Evolutionary conservation across 2,113 vertebrate species (phyloP).

Genomic region (Notarius lentiginosus): DNA sequence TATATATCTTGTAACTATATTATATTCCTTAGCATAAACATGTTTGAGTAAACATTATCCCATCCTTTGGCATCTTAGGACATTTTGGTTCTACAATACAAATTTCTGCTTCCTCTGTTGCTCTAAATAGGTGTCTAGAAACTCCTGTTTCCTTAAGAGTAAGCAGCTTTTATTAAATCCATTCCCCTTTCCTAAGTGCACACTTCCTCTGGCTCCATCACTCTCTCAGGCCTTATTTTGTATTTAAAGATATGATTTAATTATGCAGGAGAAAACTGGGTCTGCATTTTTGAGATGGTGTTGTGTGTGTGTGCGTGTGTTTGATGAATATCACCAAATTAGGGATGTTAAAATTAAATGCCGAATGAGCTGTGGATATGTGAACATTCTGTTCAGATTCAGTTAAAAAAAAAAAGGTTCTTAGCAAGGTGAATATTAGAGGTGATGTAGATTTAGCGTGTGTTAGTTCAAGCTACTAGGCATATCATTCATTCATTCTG

Average conservation of each 20-base stretch:
- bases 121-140: background rate
- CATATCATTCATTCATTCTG: background rate
- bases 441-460: background rate
- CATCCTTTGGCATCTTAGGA: background rate
- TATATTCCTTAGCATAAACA: background rate
- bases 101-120: background rate
- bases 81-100: background rate
- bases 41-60: background rate
- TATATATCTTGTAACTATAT: background rate
- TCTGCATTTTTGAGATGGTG: background rate
- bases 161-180: background rate
- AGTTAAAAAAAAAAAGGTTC: background rate
- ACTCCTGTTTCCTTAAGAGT: background rate
- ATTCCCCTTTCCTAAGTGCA: background rate
- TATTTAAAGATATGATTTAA: slow-evolving; percentile 4
- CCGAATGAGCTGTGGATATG: background rate
- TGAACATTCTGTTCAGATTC: background rate
- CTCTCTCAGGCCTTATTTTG: background rate
- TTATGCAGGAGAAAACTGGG: background rate
- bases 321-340: background rate
- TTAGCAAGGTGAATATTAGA: background rate
- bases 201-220: background rate
- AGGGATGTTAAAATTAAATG: background rate
- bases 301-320: background rate
- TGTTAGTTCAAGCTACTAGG: background rate